These are phyloP conservation scores for Branchellion lobata DNA, from an alignment of 2,888 invertebrate species.

Conservation along the genomic window DNA sequence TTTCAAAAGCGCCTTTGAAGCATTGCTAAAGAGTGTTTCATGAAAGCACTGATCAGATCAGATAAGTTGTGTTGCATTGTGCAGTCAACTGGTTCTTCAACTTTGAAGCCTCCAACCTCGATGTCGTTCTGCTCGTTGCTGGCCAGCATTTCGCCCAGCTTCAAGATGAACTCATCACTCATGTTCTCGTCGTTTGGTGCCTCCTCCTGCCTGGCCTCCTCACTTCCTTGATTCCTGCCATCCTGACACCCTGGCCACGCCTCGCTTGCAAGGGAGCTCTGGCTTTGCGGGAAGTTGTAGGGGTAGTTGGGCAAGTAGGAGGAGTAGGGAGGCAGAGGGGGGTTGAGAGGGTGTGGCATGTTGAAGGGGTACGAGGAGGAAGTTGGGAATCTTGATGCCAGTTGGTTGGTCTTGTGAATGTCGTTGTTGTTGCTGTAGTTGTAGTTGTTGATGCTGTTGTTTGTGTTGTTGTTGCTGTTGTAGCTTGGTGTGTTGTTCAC, in stretches of 20 bases:
- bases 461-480: neutral
- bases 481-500: neutral
- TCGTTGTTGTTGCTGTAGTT: neutral
- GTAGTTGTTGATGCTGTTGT: conserved; percentile 16
- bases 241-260: no score
- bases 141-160: conserved; percentile 35
- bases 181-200: conserved; percentile 3
- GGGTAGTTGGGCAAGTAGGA: no score
- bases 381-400: neutral
- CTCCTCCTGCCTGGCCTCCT: neutral
- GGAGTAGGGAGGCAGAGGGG: no score
- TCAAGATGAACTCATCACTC: conserved; percentile 33
- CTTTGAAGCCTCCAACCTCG: conserved; percentile 16
- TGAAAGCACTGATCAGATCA: no score
- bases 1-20: no score
- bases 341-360: no score
- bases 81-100: no score
- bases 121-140: conserved; percentile 33
- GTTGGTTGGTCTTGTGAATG: conserved; percentile 5
- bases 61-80: no score
- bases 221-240: no score
- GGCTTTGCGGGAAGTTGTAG: no score
- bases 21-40: no score
- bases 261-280: no score
- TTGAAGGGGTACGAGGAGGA: neutral